Evolutionary conservation across 2,797 vertebrate species (phyloP).

Genomic region (Fratercula arctica): DNA sequence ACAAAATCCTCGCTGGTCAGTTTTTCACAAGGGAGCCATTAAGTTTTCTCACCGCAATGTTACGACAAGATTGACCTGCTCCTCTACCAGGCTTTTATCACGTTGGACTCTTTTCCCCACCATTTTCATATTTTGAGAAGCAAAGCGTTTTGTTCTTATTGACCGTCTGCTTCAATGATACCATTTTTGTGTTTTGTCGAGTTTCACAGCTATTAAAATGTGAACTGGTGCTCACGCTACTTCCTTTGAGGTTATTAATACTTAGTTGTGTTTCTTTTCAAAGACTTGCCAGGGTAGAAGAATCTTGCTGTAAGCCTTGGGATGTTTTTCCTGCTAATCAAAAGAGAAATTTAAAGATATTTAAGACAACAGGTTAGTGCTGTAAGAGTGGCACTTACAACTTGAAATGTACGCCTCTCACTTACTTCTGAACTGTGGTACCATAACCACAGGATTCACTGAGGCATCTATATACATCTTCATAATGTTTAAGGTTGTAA

Average conservation of each 20-base stretch:
- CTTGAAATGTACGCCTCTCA: neutral
- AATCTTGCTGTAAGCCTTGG: neutral
- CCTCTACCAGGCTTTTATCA: neutral
- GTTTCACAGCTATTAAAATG: neutral
- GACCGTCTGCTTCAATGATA: neutral
- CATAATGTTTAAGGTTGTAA: constrained; percentile 18
- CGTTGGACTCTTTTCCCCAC: neutral
- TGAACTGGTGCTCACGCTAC: neutral
- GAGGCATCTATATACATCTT: neutral
- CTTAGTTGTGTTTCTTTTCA: neutral
- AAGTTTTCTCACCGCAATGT: neutral
- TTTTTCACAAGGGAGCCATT: neutral
- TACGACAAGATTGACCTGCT: neutral
- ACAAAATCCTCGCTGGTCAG: neutral
- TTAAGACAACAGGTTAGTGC: neutral
- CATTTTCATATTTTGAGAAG: neutral
- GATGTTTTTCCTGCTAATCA: neutral
- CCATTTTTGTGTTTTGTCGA: neutral
- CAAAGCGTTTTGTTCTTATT: neutral
- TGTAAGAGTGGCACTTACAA: neutral
- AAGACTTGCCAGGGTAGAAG: neutral
- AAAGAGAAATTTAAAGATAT: neutral
- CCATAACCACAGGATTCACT: neutral
- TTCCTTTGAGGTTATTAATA: neutral
- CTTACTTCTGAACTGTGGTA: neutral